Evolutionary conservation across 2,113 vertebrate genomes (phyloP), one percentile per base, ranked within the genome.

Genomic region (Penelope pileata): DNA sequence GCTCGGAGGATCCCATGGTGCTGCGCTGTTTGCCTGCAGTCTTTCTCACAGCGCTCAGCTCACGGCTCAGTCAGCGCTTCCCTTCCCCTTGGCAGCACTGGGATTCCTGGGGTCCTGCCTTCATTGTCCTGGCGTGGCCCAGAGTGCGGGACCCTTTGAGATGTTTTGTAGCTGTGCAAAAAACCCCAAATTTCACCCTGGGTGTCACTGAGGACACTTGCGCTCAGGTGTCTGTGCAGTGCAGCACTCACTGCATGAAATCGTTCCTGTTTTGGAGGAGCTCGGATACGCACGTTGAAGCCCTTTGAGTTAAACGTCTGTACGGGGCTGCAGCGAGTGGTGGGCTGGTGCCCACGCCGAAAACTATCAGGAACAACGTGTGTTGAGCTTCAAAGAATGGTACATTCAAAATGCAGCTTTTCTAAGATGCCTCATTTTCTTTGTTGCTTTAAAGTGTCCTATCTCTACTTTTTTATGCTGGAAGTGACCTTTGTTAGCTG

Each of bases 181-280:
- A 90, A 72, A 27, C 14, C 6, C 47, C 16, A n/a, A 29, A 42
- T 40, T 64, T 63, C 2, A 5, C 47, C 16, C 40, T 16, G 5
- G 12, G 45, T 86, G 12, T 48, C 32, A 48, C 9, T 47, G 38
- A 21, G 18, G 66, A 1, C 59, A 43, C 12, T 54, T 58, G n/a
- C 10, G 27, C 0, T 48, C 12, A 7, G 24, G 7, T 77, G 8
- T 30, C 29, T 53, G 15, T 69, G 3, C 24, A 42, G 19, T n/a
- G 26, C 19, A 38, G 9, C 6, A 3, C 23, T 45, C 19, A 12
- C 9, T 0, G 1, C 30, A 47, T 58, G 38, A 79, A 84, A 29
- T 29, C 2, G 48, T 21, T 70, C 68, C 19, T 72, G 16, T 53
- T 76, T 14, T 43, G 51, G 59, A 47, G 7, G 24, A 2, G 2